Evolutionary conservation across 2,888 invertebrate species (phyloP).

Genomic region (Trachelus stipa): DNA sequence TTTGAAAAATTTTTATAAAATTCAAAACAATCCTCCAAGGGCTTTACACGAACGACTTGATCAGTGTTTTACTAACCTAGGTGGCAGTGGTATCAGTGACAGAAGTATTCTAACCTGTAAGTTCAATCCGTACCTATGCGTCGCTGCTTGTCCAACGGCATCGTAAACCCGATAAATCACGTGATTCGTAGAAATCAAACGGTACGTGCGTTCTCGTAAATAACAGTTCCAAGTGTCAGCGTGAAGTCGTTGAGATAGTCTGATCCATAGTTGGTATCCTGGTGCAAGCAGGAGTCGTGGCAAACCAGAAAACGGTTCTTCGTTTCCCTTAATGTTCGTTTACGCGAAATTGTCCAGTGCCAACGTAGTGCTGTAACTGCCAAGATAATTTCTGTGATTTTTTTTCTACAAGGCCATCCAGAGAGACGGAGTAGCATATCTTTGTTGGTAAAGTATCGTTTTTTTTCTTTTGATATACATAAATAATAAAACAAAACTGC

Average conservation of each 20-base stretch:
- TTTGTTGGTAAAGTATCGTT: background rate
- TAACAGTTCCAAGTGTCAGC: background rate
- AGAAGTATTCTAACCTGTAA: background rate
- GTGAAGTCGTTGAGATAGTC: background rate
- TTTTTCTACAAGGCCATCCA: background rate
- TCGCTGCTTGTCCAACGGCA: too few relatives aligned
- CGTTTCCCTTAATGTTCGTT: constrained; percentile 23
- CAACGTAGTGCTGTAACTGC: constrained; percentile 28
- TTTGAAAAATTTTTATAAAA: background rate
- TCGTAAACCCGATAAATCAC: background rate
- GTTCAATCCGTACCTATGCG: background rate
- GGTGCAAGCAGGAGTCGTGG: background rate
- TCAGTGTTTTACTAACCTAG: background rate
- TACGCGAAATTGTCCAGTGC: constrained; percentile 31
- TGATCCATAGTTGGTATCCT: background rate
- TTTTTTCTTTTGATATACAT: background rate
- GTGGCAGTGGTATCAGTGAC: background rate
- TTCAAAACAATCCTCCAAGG: background rate
- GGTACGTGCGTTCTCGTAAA: background rate
- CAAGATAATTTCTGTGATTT: constrained; percentile 30
- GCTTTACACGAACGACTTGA: background rate
- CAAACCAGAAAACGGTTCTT: background rate
- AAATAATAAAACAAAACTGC: background rate
- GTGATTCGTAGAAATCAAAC: background rate
- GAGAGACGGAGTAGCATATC: background rate